Evolutionary conservation across 2,888 invertebrate genomes (phyloP).

Genomic region (Iselma pallidipennis): DNA sequence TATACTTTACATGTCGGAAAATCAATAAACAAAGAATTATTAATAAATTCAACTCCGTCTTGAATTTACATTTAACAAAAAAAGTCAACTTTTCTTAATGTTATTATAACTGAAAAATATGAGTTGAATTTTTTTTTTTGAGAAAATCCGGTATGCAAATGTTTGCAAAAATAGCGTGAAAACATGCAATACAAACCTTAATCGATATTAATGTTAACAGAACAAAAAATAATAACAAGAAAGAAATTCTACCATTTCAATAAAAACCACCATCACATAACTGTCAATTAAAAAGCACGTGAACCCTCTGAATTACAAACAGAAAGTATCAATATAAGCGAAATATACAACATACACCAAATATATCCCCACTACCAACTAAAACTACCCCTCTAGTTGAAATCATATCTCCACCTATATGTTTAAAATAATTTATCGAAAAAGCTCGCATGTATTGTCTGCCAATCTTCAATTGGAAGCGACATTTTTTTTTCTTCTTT

Average conservation of each 20-base stretch:
- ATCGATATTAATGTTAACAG: slow-evolving; percentile 3
- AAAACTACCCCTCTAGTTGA: slow-evolving; percentile 9
- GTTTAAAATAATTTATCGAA: slow-evolving; percentile 39
- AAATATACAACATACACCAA: slow-evolving; percentile 30
- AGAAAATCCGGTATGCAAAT: neutral
- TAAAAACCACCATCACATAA: slow-evolving; percentile 24
- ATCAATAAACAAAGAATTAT: slow-evolving; percentile 9
- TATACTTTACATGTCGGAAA: neutral
- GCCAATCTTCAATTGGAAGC: neutral
- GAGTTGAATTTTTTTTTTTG: neutral
- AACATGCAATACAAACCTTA: slow-evolving; percentile 17
- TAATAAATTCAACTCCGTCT: neutral
- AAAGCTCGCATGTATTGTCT: slow-evolving; percentile 32
- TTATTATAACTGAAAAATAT: slow-evolving; percentile 1
- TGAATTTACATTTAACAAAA: neutral
- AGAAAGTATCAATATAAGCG: slow-evolving; percentile 27
- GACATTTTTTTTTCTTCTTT: neutral
- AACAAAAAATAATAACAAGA: slow-evolving; percentile 5
- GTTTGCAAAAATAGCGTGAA: slow-evolving; percentile 1
- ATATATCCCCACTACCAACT: slow-evolving; percentile 31
- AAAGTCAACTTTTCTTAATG: neutral
- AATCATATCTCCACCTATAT: slow-evolving; percentile 7
- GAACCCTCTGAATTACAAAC: slow-evolving; percentile 27
- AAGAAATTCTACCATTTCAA: slow-evolving; percentile 7
- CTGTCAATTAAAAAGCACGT: slow-evolving; percentile 27